phyloP scores from a whole-genome alignment of 2,797 vertebrate species.

The Botia almorhae region DNA sequence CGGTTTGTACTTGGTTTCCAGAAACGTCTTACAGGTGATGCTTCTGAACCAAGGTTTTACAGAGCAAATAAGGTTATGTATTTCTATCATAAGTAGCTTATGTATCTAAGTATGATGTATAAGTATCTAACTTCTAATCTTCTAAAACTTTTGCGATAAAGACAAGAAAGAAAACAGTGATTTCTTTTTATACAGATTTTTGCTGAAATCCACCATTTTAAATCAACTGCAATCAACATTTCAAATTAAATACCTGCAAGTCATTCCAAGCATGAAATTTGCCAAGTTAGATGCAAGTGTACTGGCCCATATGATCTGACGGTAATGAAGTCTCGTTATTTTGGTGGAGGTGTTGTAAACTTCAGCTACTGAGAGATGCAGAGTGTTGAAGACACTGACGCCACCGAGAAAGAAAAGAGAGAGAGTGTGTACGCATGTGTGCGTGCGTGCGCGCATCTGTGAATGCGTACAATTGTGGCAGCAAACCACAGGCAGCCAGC shows the following conservation, averaged over 20 bases:
- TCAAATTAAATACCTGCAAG: not conserved
- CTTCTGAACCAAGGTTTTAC: slow-evolving; percentile 22
- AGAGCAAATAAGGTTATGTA: slow-evolving; percentile 25
- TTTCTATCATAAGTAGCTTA: not conserved
- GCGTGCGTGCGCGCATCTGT: not conserved
- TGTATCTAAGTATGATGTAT: no score
- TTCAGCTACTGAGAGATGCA: slow-evolving; percentile 5
- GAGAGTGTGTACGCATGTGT: not conserved
- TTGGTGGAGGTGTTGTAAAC: slow-evolving; percentile 29
- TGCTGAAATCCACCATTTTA: slow-evolving; percentile 2
- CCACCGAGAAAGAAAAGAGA: not conserved
- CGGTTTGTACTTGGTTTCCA: not conserved
- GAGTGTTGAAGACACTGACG: not conserved
- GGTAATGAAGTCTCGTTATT: slow-evolving; percentile 29
- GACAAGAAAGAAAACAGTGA: not conserved
- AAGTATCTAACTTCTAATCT: not conserved
- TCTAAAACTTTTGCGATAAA: not conserved
- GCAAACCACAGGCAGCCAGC: slow-evolving; percentile 35
- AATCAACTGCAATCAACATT: not conserved
- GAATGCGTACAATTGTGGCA: slow-evolving; percentile 39
- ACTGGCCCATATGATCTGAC: not conserved
- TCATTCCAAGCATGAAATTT: not conserved
- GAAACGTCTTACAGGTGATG: not conserved
- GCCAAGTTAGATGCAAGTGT: not conserved
- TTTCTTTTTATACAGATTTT: not conserved